phyloP scores from a whole-genome alignment of 2,888 invertebrate species.

The Lithophane semibrunnea region DNA sequence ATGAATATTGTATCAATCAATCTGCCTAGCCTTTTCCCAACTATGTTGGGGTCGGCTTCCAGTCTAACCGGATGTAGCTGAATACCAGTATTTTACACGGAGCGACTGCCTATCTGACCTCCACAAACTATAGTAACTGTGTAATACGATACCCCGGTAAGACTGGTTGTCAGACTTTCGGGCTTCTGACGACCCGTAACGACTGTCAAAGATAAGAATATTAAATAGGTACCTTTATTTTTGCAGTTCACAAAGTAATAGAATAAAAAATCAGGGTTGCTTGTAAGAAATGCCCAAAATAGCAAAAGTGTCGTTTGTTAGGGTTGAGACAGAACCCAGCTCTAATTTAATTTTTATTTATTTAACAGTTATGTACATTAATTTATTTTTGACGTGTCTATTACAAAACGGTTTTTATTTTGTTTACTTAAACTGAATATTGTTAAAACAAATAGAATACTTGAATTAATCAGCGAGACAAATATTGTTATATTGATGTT shows the following conservation, averaged over 20 bases:
- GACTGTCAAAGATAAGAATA: not conserved
- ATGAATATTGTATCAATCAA: not conserved
- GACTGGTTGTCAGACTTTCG: too few species aligned
- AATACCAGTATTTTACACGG: too few species aligned
- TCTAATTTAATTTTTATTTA: not conserved
- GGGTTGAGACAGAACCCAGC: not conserved
- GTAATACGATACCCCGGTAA: too few species aligned
- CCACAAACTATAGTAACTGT: too few species aligned
- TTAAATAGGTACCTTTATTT: not conserved
- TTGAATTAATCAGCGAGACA: constrained; percentile 3
- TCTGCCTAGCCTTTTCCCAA: too few species aligned
- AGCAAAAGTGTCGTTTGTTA: not conserved
- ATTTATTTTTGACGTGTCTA: not conserved
- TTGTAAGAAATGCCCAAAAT: not conserved
- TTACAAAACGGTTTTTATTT: not conserved
- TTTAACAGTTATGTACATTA: not conserved
- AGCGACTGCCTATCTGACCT: too few species aligned
- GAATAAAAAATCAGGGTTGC: not conserved
- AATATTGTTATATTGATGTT: constrained; percentile 16
- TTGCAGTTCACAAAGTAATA: not conserved
- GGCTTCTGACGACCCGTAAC: too few species aligned
- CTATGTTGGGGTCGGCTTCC: too few species aligned
- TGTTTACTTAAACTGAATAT: not conserved
- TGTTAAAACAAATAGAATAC: constrained; percentile 1
- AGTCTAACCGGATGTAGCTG: too few species aligned